These are phyloP conservation scores for Notolepis coatsorum DNA, from an alignment of 2,797 vertebrate species.

Conservation along the genomic window DNA sequence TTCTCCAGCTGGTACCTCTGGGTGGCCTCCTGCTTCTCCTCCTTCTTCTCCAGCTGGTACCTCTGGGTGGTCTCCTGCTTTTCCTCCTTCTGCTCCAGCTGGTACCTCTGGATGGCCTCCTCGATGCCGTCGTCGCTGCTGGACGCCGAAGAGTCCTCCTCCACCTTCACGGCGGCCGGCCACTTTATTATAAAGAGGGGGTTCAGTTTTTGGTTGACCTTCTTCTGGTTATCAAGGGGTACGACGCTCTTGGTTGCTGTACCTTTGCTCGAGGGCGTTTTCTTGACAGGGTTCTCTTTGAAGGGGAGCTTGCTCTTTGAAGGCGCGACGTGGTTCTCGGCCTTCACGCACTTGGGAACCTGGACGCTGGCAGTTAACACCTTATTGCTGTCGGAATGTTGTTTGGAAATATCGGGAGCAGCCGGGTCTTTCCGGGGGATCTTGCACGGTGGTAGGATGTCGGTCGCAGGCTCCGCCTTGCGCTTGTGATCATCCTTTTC, in stretches of 20 bases:
- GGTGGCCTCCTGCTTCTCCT: conserved; percentile 97
- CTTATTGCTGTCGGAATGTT: conserved; percentile 61
- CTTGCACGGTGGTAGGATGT: conserved; percentile 64
- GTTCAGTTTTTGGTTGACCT: too few relatives aligned
- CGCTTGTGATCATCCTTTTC: conserved; percentile 83
- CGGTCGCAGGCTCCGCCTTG: conserved; percentile 65
- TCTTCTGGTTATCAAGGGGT: conserved; percentile 34
- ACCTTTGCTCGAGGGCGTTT: conserved; percentile 50
- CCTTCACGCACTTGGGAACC: conserved; percentile 61
- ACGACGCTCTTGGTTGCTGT: conserved; percentile 38
- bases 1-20: conserved; percentile 92
- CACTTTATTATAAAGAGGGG: conserved; percentile 38
- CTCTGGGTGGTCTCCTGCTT: conserved; percentile 80
- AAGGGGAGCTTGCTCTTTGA: conserved; percentile 67
- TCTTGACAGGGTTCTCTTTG: conserved; percentile 56
- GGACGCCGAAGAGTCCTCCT: conserved; percentile 80
- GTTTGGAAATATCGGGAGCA: conserved; percentile 59
- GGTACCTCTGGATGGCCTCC: conserved; percentile 94
- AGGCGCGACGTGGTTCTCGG: conserved; percentile 43
- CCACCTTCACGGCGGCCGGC: conserved; percentile 42
- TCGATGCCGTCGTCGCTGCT: conserved; percentile 98
- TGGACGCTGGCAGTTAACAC: conserved; percentile 66
- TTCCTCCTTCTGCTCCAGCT: conserved; percentile 86
- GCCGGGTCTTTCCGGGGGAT: conserved; percentile 60
- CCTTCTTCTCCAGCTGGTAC: conserved; percentile 91